Evolutionary conservation across 2,797 vertebrate species (phyloP), one percentile per base, ranked within the genome.

Genomic region (Propithecus perrieri): DNA sequence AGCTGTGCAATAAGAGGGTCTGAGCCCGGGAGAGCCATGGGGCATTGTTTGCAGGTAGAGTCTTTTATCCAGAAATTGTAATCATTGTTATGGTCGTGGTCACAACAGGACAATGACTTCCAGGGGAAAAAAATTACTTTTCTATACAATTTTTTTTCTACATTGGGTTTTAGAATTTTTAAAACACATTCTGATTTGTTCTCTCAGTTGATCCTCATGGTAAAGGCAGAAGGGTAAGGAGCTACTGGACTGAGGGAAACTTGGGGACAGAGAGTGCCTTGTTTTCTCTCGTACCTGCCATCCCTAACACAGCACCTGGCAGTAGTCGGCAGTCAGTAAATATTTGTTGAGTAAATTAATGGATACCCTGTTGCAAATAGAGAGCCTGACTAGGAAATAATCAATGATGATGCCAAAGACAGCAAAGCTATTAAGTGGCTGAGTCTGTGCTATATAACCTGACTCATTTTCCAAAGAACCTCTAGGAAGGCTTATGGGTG

Each of bases 401-500:
- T 57, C 43, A 46, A 46, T 33, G 78, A 63, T 85, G 14, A 63
- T 81, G 67, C 38, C 90, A 94, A 80, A 78, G 26, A 53, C 35
- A 92, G 33, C n/a, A 85, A 91, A 86, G 28, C 55, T 63, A 12
- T 57, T 80, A 78, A 94, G 67, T 35, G 59, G 55, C 43, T 38
- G 55, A 55, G 15, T 30, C 71, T 33, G 33, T 89, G 50, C 85
- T 87, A 22, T 78, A 92, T 78, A 92, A 76, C 94, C 85, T 59
- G 65, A 88, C 43, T 63, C 35, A n/a, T 87, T 95, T 97, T 81
- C 81, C 84, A 95, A 91, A 72, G 46, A 59, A 80, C 35, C 55
- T 95, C 43, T 38, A 78, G 46, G 61, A 94, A 93, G 41, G 3
- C 59, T 74, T 80, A 30, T 67, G 4, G 35, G 20, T 91, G 57